Evolutionary conservation across 1,140 invertebrate species (phyloP).

Genomic region (Drosophila eugracilis): DNA sequence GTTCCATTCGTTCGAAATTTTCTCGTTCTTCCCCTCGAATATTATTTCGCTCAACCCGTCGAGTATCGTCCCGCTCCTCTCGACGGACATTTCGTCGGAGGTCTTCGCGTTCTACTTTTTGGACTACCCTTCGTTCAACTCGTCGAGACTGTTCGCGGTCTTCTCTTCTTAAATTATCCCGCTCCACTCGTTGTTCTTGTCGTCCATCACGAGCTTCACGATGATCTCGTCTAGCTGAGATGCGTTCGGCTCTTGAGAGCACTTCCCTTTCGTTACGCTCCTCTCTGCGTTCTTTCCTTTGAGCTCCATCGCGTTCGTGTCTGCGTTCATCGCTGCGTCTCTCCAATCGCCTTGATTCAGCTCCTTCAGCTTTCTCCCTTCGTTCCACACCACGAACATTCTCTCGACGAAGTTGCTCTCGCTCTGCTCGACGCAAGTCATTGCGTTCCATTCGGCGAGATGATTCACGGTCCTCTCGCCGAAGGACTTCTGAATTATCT

Average conservation of each 20-base stretch:
- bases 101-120: neutral
- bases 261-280: neutral
- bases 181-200: constrained; percentile 1
- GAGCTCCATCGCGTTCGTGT: neutral
- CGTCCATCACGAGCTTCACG: neutral
- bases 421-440: neutral
- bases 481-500: neutral
- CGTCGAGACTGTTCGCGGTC: constrained; percentile 2
- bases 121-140: neutral
- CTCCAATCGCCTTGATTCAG: neutral
- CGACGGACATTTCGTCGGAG: neutral
- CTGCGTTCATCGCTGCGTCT: neutral
- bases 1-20: no score
- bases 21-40: constrained; percentile 6
- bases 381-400: neutral
- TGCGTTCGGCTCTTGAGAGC: neutral
- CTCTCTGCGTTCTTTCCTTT: neutral
- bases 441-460: neutral
- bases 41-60: neutral
- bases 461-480: neutral
- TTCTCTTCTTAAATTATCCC: constrained; percentile 2
- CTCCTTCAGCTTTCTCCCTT: constrained; percentile 1
- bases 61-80: constrained; percentile 1
- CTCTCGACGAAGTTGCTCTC: neutral
- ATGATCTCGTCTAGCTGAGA: neutral